Base-by-base conservation (phyloP, 2,888 invertebrate genomes). In the Ctenicera cuprea region DNA sequence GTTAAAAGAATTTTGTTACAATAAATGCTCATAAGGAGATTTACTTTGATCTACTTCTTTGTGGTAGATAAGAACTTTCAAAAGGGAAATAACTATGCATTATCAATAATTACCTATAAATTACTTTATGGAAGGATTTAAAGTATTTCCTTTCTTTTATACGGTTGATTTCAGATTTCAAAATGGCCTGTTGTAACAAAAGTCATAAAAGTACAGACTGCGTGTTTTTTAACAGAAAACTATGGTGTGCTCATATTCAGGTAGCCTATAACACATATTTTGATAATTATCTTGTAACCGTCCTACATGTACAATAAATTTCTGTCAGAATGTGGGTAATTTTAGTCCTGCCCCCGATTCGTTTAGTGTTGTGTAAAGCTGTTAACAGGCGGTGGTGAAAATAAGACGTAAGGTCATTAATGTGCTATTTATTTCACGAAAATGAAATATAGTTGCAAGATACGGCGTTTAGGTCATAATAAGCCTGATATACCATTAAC, bases 361-460 rank as follows among this genome's bases (percentile, higher is more conserved):
- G 59, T 48, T 74, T 73, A 54, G 33, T 71, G 63, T 63, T 69
- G 69, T 71, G 64, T 77, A 71, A 76, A 74, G 65, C 71, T 77
- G 75, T 75, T 77, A 77, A 78, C 76, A 73, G 77, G 73, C 75
- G 70, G 71, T 75, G 74, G 71, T 75, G 75, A 75, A 76, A 79
- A 78, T 78, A 77, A 81, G 77, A 77, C 77, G 77, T 79, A 79
- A 78, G 76, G 79, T 79, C 81, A 77, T 82, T 79, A 80, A 80
- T 78, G 78, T 50, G 69, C 77, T 78, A 79, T 80, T 79, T 79
- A 80, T 77, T 77, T 76, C 76, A 71, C 62, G 71, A 75, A 76
- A 78, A 76, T 79, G 77, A 80, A 77, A 76, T 78, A 76, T 72
- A 33, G 65, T 70, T 16, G 69, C 67, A 63, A 78, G 77, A 79